Percentiles rank a stretch among this genome's conserved stretches.
phyloP scores from a whole-genome alignment of 1,140 invertebrate genomes.

The Cyclargus thomasi region DNA sequence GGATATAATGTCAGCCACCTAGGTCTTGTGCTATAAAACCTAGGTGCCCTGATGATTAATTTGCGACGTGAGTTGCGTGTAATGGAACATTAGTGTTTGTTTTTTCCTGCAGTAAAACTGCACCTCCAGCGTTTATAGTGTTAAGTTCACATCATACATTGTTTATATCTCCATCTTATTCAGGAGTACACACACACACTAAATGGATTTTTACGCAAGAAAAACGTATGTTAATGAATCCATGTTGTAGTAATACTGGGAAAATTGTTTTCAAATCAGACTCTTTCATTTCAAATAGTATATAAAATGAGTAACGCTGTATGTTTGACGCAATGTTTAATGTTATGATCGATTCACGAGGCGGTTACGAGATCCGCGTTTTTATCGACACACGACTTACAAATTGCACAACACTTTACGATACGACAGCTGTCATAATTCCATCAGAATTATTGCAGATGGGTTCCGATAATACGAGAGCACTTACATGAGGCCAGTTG shows the following conservation, averaged over 20 bases:
- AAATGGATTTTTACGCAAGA: no score
- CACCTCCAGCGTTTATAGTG: neutral
- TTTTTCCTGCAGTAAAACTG: neutral
- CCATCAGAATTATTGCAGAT: slow-evolving; percentile 24
- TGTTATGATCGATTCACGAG: neutral
- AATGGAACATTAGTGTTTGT: slow-evolving; percentile 9
- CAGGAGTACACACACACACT: no score
- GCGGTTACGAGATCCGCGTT: neutral
- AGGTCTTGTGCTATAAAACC: slow-evolving; percentile 11
- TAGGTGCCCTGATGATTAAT: slow-evolving; percentile 12
- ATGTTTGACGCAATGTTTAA: no score
- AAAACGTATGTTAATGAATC: no score
- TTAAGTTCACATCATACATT: neutral
- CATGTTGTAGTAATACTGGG: no score
- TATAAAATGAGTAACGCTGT: no score
- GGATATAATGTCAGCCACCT: slow-evolving; percentile 15
- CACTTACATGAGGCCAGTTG: neutral
- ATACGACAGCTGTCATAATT: slow-evolving; percentile 35
- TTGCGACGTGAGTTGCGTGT: slow-evolving; percentile 11
- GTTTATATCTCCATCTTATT: neutral
- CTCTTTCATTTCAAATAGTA: no score
- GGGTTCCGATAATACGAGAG: neutral
- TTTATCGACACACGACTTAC: slow-evolving; percentile 24
- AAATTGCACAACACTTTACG: slow-evolving; percentile 40
- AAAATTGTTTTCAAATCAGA: no score